Conservation (phyloP, 1,140 invertebrate species). For the Oedothorax gibbosus region DNA sequence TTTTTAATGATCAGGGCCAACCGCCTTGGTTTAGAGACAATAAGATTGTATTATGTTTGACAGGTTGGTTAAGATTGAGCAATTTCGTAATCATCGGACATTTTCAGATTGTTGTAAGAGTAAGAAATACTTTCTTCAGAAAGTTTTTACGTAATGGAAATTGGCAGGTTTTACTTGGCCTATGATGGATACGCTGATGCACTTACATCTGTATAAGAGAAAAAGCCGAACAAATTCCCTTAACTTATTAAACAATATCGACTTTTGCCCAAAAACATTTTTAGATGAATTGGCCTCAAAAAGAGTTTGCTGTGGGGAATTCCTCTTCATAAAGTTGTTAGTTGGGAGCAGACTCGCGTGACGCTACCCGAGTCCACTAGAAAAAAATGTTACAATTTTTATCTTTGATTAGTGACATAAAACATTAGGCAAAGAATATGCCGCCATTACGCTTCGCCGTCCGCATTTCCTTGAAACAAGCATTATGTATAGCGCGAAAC, state of each 20-base stretch:
- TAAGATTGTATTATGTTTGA: constrained; percentile 33
- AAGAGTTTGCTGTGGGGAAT: not conserved
- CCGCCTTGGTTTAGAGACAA: not conserved
- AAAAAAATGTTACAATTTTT: constrained; percentile 17
- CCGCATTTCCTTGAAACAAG: not conserved
- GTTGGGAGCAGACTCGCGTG: not conserved
- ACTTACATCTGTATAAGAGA: constrained; percentile 9
- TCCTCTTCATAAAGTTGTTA: constrained; percentile 7
- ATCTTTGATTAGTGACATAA: constrained; percentile 1
- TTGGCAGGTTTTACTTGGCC: not conserved
- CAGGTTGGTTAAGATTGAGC: constrained; percentile 55
- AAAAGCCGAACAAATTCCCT: constrained; percentile 25
- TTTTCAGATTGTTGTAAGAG: constrained; percentile 48
- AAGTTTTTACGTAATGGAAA: not conserved
- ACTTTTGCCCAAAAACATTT: constrained; percentile 38
- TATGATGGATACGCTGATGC: constrained; percentile 11
- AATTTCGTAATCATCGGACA: constrained; percentile 58
- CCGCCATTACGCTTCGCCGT: not conserved
- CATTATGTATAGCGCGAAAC: too few species aligned
- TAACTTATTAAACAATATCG: constrained; percentile 31
- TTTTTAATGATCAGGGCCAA: constrained; percentile 23
- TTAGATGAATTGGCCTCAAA: constrained; percentile 24
- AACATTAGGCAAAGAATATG: too few species aligned
- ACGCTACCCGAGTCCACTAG: constrained; percentile 41
- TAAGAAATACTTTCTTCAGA: not conserved